phyloP scores from a whole-genome alignment of 2,888 invertebrate genomes.

The Chesias legatella region DNA sequence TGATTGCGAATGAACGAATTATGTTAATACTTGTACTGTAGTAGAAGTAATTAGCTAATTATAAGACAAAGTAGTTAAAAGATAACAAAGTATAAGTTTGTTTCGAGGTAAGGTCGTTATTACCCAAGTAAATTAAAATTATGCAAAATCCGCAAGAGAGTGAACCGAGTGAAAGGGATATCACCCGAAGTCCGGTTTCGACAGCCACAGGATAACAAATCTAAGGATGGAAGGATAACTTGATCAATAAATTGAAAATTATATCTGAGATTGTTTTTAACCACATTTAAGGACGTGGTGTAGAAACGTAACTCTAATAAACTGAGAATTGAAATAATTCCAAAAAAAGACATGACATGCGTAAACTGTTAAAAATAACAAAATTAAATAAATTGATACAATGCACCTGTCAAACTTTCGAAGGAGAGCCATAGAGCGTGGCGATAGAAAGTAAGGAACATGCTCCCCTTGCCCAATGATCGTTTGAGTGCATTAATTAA shows the following conservation, averaged over 20 bases:
- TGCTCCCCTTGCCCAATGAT: conserved; percentile 45
- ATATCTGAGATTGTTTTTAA: too few species aligned
- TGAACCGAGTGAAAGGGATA: conserved; percentile 29
- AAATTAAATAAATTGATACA: conserved; percentile 9
- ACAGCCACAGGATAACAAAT: conserved; percentile 13
- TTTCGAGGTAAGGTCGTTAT: too few species aligned
- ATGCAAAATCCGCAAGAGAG: conserved; percentile 23
- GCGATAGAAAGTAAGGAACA: conserved; percentile 53
- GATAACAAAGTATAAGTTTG: too few species aligned
- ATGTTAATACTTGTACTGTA: too few species aligned
- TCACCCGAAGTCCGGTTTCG: conserved; percentile 23
- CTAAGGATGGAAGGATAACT: conserved; percentile 7
- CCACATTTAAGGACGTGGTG: too few species aligned
- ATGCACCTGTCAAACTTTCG: conserved; percentile 43
- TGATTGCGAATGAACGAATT: too few species aligned
- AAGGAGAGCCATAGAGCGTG: conserved; percentile 44
- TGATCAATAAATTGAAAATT: conserved; percentile 4
- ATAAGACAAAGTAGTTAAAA: too few species aligned
- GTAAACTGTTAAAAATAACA: conserved; percentile 16
- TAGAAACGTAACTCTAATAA: too few species aligned
- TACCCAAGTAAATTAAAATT: conserved; percentile 4
- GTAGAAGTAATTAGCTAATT: too few species aligned
- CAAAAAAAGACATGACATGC: conserved; percentile 28
- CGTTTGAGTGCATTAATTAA: conserved; percentile 54
- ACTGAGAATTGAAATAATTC: too few species aligned